A percentile compares a stretch with the other conserved stretches of the same genome.
phyloP scores from a whole-genome alignment of 2,888 invertebrate genomes.

The Protula sp. region DNA sequence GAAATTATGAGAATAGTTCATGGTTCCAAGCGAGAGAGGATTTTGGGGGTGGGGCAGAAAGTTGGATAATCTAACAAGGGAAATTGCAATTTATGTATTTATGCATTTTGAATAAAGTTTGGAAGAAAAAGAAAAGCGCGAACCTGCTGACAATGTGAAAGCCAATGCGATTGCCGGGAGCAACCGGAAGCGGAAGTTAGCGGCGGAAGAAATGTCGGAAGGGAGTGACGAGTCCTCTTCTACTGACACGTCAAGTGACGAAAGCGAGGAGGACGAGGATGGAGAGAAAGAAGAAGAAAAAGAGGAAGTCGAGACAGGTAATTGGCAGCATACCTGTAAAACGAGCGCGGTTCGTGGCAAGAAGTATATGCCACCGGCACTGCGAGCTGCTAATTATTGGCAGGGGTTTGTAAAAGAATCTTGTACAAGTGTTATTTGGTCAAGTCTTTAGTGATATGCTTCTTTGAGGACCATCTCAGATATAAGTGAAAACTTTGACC shows the following conservation, averaged over 20 bases:
- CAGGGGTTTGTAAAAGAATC: no score
- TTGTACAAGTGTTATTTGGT: no score
- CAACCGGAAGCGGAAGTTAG: slow-evolving; percentile 15
- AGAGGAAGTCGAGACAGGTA: background rate
- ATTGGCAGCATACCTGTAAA: no score
- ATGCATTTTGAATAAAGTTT: background rate
- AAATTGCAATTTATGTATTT: background rate
- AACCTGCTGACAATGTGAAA: slow-evolving; percentile 15
- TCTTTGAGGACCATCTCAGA: no score
- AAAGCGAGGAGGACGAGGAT: slow-evolving; percentile 4
- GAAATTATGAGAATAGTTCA: no score
- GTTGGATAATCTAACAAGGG: slow-evolving; percentile 2
- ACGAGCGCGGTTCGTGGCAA: no score
- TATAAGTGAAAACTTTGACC: no score
- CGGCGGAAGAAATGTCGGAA: no score
- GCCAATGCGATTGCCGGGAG: slow-evolving; percentile 31
- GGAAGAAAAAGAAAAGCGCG: slow-evolving; percentile 4
- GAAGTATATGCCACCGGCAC: no score
- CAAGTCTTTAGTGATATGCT: no score
- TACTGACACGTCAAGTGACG: slow-evolving; percentile 2
- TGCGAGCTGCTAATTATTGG: no score
- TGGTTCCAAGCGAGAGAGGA: no score
- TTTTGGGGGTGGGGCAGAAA: slow-evolving; percentile 2
- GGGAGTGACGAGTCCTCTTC: background rate
- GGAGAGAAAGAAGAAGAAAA: background rate